phyloP scores from a whole-genome alignment of 2,797 vertebrate genomes.

The Hephaestus fuliginosus region DNA sequence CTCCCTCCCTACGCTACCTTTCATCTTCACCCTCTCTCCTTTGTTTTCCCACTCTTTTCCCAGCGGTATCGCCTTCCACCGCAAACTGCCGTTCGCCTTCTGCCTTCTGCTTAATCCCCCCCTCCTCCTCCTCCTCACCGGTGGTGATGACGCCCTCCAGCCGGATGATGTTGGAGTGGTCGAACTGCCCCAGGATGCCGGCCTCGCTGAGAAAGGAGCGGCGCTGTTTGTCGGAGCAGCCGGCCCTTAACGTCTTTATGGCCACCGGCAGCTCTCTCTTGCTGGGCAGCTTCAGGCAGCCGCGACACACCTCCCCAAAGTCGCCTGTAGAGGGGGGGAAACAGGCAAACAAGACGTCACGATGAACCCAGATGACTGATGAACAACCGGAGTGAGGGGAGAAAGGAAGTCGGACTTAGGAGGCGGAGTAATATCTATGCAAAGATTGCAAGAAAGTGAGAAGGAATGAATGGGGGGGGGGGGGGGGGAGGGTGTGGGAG shows the following conservation, averaged over 20 bases:
- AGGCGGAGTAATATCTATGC: constrained; percentile 1
- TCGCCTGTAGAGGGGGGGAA: constrained; percentile 84
- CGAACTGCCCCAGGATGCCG: constrained; percentile 95
- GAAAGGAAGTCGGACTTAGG: not conserved
- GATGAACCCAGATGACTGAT: not conserved
- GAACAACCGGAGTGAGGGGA: not conserved
- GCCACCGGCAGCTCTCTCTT: constrained; percentile 93
- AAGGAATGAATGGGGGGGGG: not conserved
- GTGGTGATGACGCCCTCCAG: constrained; percentile 94
- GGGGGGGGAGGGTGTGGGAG: not conserved
- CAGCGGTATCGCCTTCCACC: not conserved
- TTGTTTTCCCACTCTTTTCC: constrained; percentile 15
- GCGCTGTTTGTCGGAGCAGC: constrained; percentile 91
- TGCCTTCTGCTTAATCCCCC: constrained; percentile 7
- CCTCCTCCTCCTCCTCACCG: constrained; percentile 78
- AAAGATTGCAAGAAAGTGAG: constrained; percentile 24
- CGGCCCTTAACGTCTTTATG: constrained; percentile 90
- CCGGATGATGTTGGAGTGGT: constrained; percentile 93
- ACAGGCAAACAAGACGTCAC: constrained; percentile 31
- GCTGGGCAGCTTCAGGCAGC: constrained; percentile 93
- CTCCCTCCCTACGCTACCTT: constrained; percentile 1
- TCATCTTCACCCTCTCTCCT: constrained; percentile 1
- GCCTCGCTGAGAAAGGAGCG: constrained; percentile 91
- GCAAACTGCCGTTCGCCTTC: not conserved
- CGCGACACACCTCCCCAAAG: constrained; percentile 92